Evolutionary conservation across 1,140 invertebrate genomes (phyloP).

Genomic region (Bombus pascuorum): DNA sequence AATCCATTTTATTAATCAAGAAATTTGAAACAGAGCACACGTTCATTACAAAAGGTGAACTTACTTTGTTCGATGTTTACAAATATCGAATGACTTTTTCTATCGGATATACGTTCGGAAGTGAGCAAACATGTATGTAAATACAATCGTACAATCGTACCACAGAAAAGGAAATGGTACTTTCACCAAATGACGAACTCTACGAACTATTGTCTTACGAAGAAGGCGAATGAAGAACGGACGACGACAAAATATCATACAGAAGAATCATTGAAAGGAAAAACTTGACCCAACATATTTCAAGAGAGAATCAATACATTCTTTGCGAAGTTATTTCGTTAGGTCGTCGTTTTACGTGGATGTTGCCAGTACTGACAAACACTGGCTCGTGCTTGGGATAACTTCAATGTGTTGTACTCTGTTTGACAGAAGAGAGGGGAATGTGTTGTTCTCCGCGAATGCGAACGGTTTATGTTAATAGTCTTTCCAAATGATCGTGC

Average conservation of each 20-base stretch:
- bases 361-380: slow-evolving; percentile 39
- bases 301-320: slow-evolving; percentile 19
- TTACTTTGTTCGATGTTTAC: slow-evolving; percentile 41
- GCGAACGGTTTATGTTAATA: slow-evolving; percentile 45
- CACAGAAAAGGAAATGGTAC: background rate
- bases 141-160: slow-evolving; percentile 4
- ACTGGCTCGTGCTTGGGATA: background rate
- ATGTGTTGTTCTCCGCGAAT: slow-evolving; percentile 46
- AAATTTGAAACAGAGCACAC: background rate
- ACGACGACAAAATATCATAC: background rate
- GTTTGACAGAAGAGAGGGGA: slow-evolving; percentile 64
- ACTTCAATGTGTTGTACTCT: slow-evolving; percentile 22
- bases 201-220: background rate
- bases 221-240: background rate
- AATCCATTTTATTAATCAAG: background rate
- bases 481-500: slow-evolving; percentile 43
- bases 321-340: slow-evolving; percentile 7
- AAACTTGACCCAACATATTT: background rate
- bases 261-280: background rate
- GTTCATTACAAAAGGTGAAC: slow-evolving; percentile 8
- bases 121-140: background rate
- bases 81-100: slow-evolving; percentile 25
- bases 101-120: slow-evolving; percentile 14
- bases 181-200: background rate
- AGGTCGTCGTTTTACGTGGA: background rate